Evolutionary conservation across 2,113 vertebrate species (phyloP), one percentile per base, ranked within the genome.

Genomic region (Lipotes vexillifer): DNA sequence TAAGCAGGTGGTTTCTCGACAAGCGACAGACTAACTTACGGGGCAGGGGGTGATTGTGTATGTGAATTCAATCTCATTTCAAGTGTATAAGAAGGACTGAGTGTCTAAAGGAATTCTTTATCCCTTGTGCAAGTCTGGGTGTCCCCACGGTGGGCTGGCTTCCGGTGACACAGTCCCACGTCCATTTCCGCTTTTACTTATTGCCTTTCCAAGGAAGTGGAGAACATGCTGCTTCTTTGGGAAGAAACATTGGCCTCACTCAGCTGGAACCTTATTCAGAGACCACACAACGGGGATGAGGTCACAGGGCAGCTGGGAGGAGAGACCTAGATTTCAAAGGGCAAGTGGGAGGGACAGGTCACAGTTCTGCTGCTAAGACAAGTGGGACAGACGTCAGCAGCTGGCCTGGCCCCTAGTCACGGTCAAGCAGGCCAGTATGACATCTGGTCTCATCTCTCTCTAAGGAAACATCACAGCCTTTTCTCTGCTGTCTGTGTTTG

Each of bases 261-360:
- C 38, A 61, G 55, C 59, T 23, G 83, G 80, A 55, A 68, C 7
- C 61, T 23, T 38, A 2, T 86, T 80, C 84, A 59, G 57, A 46
- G 72, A 69, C 38, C 29, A 31, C 33, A 10, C 12, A 71, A 8
- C 25, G 66, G 36, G 31, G 9, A 61, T 36, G 33, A 81, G 88
- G 87, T 52, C 90, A 84, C 66, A 80, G 27, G 66, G 59, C 57
- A 93, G 14, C 72, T 44, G 23, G 69, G 27, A 80, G 36, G 63
- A 71, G 74, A 90, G 92, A 92, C 14, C 36, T 59, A 38, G 20
- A 92, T 93, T 90, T 93, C 81, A 68, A 94, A 93, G 46, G 59
- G 69, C 68, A 86, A 59, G 23, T 49, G 6, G 44, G 68, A 92
- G 29, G 78, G 21, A 82, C 75, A 74, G 0, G 2, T 9, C 23